These are phyloP conservation scores for Pithys albifrons DNA, from an alignment of 2,113 vertebrate genomes.

Conservation along the genomic window DNA sequence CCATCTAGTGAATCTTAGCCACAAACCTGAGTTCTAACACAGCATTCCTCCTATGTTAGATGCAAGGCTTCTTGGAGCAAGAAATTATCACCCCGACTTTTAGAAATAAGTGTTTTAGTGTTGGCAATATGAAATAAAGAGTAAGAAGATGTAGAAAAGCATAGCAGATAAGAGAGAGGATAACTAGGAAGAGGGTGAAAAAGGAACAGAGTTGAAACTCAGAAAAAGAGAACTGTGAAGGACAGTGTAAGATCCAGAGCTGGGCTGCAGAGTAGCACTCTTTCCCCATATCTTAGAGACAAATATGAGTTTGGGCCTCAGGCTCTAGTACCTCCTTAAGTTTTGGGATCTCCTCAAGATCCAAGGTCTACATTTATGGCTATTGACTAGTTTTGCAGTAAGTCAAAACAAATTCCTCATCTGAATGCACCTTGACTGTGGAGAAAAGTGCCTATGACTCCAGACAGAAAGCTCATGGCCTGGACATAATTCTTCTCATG, in stretches of 20 bases:
- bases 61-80: neutral
- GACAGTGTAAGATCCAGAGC: neutral
- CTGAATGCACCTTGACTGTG: neutral
- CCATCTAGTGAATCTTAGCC: neutral
- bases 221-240: neutral
- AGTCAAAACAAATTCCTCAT: neutral
- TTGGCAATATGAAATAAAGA: neutral
- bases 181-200: neutral
- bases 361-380: neutral
- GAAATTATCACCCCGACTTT: neutral
- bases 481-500: neutral
- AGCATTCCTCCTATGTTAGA: neutral
- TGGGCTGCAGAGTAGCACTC: neutral
- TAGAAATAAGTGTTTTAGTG: neutral
- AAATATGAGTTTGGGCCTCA: neutral
- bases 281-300: neutral
- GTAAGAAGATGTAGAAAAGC: neutral
- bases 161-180: neutral
- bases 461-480: neutral
- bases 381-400: neutral
- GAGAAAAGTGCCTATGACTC: neutral
- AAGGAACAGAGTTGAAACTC: neutral
- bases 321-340: neutral
- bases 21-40: neutral
- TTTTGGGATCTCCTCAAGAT: neutral